These are phyloP conservation scores for Dicentrarchus labrax DNA, from an alignment of 2,113 vertebrate species.

Conservation along the genomic window DNA sequence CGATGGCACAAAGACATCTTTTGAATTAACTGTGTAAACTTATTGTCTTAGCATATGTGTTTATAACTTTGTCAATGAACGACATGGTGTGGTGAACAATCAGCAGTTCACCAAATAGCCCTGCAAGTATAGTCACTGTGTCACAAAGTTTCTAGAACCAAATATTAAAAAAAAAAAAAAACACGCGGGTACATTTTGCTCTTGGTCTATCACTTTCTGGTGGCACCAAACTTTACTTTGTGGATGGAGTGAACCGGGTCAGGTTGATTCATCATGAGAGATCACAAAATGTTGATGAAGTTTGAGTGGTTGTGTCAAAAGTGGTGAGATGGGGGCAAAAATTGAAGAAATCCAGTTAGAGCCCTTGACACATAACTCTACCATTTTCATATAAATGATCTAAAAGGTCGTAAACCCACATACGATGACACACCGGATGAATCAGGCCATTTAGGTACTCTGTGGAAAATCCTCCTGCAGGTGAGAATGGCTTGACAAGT, in stretches of 20 bases:
- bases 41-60: no score
- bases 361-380: not conserved
- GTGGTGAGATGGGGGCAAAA: not conserved
- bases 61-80: no score
- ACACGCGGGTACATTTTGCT: not conserved
- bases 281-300: not conserved
- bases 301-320: slow-evolving; percentile 8
- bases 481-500: slow-evolving; percentile 43
- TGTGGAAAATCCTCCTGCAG: slow-evolving; percentile 27
- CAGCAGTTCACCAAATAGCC: no score
- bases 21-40: no score
- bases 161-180: not conserved
- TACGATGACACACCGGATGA: slow-evolving; percentile 27
- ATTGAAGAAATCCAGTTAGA: not conserved
- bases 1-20: no score
- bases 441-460: slow-evolving; percentile 19
- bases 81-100: no score
- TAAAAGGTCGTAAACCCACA: not conserved
- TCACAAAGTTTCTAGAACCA: not conserved
- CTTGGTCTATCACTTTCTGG: not conserved
- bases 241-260: not conserved
- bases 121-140: not conserved
- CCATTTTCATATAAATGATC: slow-evolving; percentile 4
- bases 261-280: not conserved
- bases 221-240: not conserved